A percentile compares a stretch with the other conserved stretches of the same genome.
Conservation (phyloP, 2,797 vertebrate species). For the Xiphophorus birchmanni region DNA sequence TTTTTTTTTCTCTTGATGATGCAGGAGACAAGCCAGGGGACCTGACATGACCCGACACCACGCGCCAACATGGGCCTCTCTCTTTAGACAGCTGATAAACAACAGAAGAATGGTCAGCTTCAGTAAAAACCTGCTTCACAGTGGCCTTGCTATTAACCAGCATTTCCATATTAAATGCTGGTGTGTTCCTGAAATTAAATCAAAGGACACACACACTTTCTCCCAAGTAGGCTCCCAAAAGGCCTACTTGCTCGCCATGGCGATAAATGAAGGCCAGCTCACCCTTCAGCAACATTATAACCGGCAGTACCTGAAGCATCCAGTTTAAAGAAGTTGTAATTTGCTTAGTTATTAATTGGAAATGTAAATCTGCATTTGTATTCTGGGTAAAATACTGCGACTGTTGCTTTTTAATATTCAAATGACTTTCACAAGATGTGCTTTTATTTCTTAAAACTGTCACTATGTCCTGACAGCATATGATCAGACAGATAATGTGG, state of each 20-base stretch:
- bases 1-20: slow-evolving; percentile 14
- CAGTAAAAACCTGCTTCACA: slow-evolving; percentile 11
- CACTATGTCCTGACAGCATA: no score
- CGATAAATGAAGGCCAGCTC: not conserved
- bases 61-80: slow-evolving; percentile 40
- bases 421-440: not conserved
- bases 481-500: no score
- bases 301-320: not conserved
- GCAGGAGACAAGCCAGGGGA: slow-evolving; percentile 14
- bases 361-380: not conserved
- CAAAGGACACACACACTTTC: not conserved
- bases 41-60: slow-evolving; percentile 53
- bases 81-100: slow-evolving; percentile 38
- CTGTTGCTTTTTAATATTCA: not conserved
- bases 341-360: not conserved
- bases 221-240: not conserved
- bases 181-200: slow-evolving; percentile 5
- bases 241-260: not conserved
- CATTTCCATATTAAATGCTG: slow-evolving; percentile 39
- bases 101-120: not conserved
- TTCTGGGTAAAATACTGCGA: not conserved
- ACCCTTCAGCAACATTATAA: not conserved
- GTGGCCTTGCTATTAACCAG: not conserved
- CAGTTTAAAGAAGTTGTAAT: not conserved
- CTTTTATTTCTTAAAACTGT: not conserved